Percentiles rank a stretch among this genome's conserved stretches.
phyloP scores from a whole-genome alignment of 2,113 vertebrate species.

The Romanogobio albipinnatus region DNA sequence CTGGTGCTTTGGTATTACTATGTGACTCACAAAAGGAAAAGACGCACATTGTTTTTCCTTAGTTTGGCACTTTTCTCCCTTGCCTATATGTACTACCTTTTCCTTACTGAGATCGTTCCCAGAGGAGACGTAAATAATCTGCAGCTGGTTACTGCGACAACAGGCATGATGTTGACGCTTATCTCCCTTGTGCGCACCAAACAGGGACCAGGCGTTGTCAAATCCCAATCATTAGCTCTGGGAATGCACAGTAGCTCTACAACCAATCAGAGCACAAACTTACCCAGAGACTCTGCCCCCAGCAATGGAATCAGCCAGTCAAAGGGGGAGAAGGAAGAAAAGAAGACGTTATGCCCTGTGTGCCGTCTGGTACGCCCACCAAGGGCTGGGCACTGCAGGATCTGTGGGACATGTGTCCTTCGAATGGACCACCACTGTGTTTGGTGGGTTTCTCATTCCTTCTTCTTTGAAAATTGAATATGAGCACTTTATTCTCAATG shows the following conservation, averaged over 20 bases:
- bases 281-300: slow-evolving; percentile 56
- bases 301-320: slow-evolving; percentile 64
- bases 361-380: slow-evolving; percentile 85
- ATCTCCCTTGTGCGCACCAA: slow-evolving; percentile 82
- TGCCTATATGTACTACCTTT: slow-evolving; percentile 93
- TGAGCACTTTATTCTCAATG: background rate
- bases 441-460: slow-evolving; percentile 82
- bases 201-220: slow-evolving; percentile 85
- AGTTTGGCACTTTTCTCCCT: slow-evolving; percentile 94
- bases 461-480: background rate
- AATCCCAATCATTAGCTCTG: slow-evolving; percentile 35
- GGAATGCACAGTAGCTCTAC: slow-evolving; percentile 64
- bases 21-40: slow-evolving; percentile 89
- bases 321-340: slow-evolving; percentile 41
- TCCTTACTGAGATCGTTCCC: slow-evolving; percentile 86
- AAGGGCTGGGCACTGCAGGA: slow-evolving; percentile 91
- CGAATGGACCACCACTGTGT: slow-evolving; percentile 97
- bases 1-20: slow-evolving; percentile 96
- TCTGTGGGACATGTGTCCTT: slow-evolving; percentile 89
- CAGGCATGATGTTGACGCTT: slow-evolving; percentile 83
- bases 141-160: slow-evolving; percentile 78
- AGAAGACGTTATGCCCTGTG: slow-evolving; percentile 80
- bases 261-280: slow-evolving; percentile 59
- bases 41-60: slow-evolving; percentile 90
- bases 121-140: slow-evolving; percentile 72